Conservation (phyloP, 2,888 invertebrate species). For the Platycheirus rosarum region DNA sequence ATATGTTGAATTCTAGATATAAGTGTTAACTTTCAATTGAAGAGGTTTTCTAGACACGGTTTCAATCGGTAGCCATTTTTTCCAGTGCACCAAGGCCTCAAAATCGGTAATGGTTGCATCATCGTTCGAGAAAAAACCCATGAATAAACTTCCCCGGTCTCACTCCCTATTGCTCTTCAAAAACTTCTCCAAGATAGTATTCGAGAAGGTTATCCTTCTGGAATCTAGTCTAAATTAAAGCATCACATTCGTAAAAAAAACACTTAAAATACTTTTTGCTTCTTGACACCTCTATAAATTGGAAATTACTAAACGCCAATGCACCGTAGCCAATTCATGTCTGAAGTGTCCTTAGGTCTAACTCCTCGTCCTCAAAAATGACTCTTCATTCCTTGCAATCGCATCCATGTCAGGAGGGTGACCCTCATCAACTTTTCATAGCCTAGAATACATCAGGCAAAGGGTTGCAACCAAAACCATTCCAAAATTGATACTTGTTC, state of each 20-base stretch:
- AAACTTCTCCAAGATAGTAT: no score
- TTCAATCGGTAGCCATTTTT: no score
- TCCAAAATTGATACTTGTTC: slow-evolving; percentile 66
- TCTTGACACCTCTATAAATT: slow-evolving; percentile 31
- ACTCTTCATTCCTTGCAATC: slow-evolving; percentile 4
- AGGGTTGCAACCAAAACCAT: slow-evolving; percentile 64
- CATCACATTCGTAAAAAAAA: no score
- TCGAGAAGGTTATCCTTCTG: no score
- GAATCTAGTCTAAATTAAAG: no score
- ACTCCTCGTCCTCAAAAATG: slow-evolving; percentile 13
- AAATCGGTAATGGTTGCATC: no score
- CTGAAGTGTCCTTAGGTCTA: slow-evolving; percentile 43
- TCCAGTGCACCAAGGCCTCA: no score
- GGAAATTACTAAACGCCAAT: slow-evolving; percentile 62
- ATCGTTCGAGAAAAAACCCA: no score
- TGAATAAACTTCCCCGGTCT: no score
- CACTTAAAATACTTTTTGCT: background rate
- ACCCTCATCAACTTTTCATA: slow-evolving; percentile 45
- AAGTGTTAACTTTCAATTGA: no score
- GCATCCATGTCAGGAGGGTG: slow-evolving; percentile 20
- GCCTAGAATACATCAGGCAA: slow-evolving; percentile 13
- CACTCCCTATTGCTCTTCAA: no score
- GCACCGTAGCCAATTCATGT: slow-evolving; percentile 61
- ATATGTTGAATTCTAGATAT: background rate
- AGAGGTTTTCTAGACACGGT: no score